Percentiles rank a stretch among this genome's conserved stretches.
phyloP scores from a whole-genome alignment of 2,888 invertebrate species.

The Sarcophaga carnaria region DNA sequence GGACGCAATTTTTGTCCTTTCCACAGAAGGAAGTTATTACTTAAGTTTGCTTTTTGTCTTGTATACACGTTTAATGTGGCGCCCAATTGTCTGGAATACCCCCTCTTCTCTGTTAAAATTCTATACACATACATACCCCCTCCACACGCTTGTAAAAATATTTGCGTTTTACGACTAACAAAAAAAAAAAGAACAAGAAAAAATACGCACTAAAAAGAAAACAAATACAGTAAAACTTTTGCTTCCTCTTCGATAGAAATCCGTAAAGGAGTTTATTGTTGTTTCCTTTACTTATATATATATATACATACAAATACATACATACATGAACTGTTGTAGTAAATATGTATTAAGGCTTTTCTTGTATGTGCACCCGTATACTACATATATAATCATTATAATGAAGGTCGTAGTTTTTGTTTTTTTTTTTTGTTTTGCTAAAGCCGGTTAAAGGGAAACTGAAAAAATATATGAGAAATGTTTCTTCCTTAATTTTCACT shows the following conservation, averaged over 20 bases:
- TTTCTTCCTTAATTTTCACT: slow-evolving; percentile 53
- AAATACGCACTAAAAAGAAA: slow-evolving; percentile 38
- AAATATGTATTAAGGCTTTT: not conserved
- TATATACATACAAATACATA: not conserved
- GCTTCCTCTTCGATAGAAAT: not conserved
- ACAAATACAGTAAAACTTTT: slow-evolving; percentile 25
- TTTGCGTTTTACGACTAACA: slow-evolving; percentile 33
- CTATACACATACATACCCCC: not conserved
- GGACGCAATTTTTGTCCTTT: slow-evolving; percentile 27
- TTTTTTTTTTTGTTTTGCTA: not conserved
- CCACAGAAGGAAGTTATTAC: slow-evolving; percentile 52
- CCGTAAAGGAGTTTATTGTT: slow-evolving; percentile 7
- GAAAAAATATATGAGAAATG: slow-evolving; percentile 29
- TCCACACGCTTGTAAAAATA: not conserved
- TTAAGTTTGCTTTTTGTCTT: slow-evolving; percentile 17
- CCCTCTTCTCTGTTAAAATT: slow-evolving; percentile 49
- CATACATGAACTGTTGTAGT: not conserved
- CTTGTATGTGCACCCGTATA: not conserved
- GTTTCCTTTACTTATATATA: not conserved
- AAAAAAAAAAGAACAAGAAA: not conserved
- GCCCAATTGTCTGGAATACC: slow-evolving; percentile 65
- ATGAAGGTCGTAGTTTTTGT: slow-evolving; percentile 9
- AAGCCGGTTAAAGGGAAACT: slow-evolving; percentile 5
- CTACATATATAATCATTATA: not conserved
- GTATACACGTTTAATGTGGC: slow-evolving; percentile 56